Evolutionary conservation across 2,888 invertebrate species (phyloP).

Genomic region (Xanthia togata): DNA sequence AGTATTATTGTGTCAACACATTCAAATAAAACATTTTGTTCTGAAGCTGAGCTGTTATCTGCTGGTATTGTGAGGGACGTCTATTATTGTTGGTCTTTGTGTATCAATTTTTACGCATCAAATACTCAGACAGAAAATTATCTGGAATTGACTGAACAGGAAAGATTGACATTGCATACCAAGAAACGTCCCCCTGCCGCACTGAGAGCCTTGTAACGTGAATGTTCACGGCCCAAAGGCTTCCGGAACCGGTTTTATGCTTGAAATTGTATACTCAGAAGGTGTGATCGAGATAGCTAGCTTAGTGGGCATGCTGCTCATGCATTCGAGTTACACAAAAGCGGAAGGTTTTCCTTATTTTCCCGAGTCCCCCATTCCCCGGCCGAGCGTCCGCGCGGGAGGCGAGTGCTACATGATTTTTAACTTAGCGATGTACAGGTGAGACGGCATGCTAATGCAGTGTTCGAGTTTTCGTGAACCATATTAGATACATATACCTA

Average conservation of each 20-base stretch:
- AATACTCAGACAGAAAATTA: conserved; percentile 67
- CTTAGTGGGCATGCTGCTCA: conserved; percentile 71
- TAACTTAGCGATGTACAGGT: conserved; percentile 85
- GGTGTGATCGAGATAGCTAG: conserved; percentile 74
- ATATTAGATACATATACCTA: conserved; percentile 40
- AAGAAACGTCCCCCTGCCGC: conserved; percentile 67
- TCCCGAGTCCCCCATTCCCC: conserved; percentile 74
- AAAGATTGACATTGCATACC: conserved; percentile 71
- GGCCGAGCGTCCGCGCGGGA: conserved; percentile 78
- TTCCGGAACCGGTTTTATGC: conserved; percentile 61
- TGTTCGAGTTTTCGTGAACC: conserved; percentile 70
- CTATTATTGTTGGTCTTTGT: conserved; percentile 36
- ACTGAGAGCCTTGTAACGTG: conserved; percentile 70
- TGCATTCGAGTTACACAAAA: conserved; percentile 78
- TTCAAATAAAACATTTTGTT: conserved; percentile 35
- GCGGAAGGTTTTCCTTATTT: conserved; percentile 81
- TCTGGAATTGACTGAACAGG: conserved; percentile 65
- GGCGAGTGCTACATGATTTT: conserved; percentile 85
- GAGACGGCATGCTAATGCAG: conserved; percentile 80
- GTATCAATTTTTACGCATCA: conserved; percentile 32
- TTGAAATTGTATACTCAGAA: conserved; percentile 69
- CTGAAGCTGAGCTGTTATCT: conserved; percentile 2
- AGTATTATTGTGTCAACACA: conserved; percentile 54
- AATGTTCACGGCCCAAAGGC: conserved; percentile 64
- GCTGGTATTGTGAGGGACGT: not conserved